Evolutionary conservation across 2,797 vertebrate genomes (phyloP), one percentile per base, ranked within the genome.

Genomic region (Hozukius guyotensis): DNA sequence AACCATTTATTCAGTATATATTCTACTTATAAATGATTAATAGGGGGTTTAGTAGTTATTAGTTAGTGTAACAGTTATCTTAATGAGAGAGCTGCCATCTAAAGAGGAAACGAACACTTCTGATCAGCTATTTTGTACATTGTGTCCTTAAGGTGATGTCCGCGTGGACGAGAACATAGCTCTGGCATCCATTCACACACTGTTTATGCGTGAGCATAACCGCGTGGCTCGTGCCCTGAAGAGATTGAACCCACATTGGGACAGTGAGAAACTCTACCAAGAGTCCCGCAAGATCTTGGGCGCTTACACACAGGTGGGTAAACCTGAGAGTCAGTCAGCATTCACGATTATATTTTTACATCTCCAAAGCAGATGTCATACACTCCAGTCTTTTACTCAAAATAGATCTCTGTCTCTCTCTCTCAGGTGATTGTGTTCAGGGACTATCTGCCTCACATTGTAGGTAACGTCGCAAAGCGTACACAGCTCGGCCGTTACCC

Each of bases 171-270:
- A 99, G 90, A 98, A 99, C 80, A 90, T 96, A 5, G 96, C 95
- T 1, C 91, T 99, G 63, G 95, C 96, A 0, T 87, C 96, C 0
- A n/a, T 97, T 13, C 98, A 99, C 89, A 97, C 96, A 0, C 20
- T 99, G 49, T 96, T 99, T 56, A 0, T 99, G 70, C 92, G 97
- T 2, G 97, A 99, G 68, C 98, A 99, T 86, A 99, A 98, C 91
- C 95, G 95, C 2, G 87, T 99, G 89, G 97, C 94, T 3, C 87
- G 55, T 0, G 69, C 73, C 1, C 94, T 99, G 60, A 93, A 83
- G 70, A 89, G 22, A 9, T 16, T 97, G 4, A 99, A 99, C 88
- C 96, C 95, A 0, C 92, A 92, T 0, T 99, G 98, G 98, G 94
- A 94, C 67, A 95, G 96, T 53, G 97, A 99, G 87, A 96, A 87